Evolutionary conservation across 2,113 vertebrate species (phyloP), one percentile per base, ranked within the genome.

Genomic region (Gulo gulo): DNA sequence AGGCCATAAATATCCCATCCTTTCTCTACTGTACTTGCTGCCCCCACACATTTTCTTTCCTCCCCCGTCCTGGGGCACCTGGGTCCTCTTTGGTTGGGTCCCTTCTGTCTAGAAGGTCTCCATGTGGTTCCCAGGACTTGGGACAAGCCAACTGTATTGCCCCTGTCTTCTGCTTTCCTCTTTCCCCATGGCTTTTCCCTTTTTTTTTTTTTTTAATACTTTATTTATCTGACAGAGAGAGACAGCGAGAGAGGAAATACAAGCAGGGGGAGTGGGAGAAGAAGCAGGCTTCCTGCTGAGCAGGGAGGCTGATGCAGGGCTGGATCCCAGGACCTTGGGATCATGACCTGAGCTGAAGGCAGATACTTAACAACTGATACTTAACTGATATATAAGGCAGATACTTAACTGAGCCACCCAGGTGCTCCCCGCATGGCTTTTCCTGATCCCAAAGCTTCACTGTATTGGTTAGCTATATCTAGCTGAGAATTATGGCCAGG

Each of bases 11-110:
- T 59, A 34, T 10, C 36, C 42, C 9, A 7, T 76, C 45, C 18
- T 42, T 24, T 67, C 31, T 95, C 69, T 1, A 18, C 18, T 4
- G 10, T 6, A n/a, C 55, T 61, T 34, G 39, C 24, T 0, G 0
- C 7, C 0, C 6, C 21, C 13, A 20, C 0, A 23, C 1, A 3
- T 52, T 26, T 23, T 47, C 18, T 16, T 47, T 55, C n/a, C 4
- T 15, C 76, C 6, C 23, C 71, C 4, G 4, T 34, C 31, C 52
- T 9, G 10, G 47, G 36, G 71, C 63, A 39, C 24, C 57, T 78
- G 76, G 59, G 39, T 36, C 59, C 31, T 57, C 81, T 73, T 10
- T 15, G 34, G 23, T 59, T 29, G 31, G 36, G 10, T 57, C 29
- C 11, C 20, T 91, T 4, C 0, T 1, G 7, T 63, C 50, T n/a